Base-by-base conservation (phyloP, 1,140 invertebrate species). In the Saccostrea echinata region DNA sequence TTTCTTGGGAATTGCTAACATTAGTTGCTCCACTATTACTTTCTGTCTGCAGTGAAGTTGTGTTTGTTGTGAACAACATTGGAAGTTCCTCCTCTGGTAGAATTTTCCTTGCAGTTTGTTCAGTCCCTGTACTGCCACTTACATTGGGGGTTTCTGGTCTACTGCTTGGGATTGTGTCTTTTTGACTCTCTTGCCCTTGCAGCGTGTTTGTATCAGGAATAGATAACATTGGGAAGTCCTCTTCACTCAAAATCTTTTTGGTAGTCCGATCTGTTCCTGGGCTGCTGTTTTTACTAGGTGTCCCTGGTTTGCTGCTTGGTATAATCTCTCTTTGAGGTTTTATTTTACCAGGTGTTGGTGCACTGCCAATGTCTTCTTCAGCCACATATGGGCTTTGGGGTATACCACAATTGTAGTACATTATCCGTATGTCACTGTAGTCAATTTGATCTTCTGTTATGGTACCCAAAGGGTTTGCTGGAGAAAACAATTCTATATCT, bases 341-440 rank as follows among this genome's bases (percentile, higher is more conserved):
- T 2, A 16, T 16, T 33, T 76, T 76, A 13, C 68, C 24, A 33
- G 30, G 55, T 61, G 16, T 61, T 61, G 18, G 55, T 61, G 18
- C 55, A 21, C 6, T 61, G 18, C 9, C 55, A 57, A 57, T 71
- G 24, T 76, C 68, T 30, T 76, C 68, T 76, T 76, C 68, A 16
- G 68, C 68, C 16, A 76, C 30, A 76, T 76, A 76, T 33, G 68
- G 68, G 11, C 68, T 76, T 30, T 76, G 68, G 24, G 68, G 68
- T 30, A 76, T 27, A 76, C 68, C 68, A 30, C 16, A 33, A 30
- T 76, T 33, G 27, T 76, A 76, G 68, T 76, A 76, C 68, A 76
- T 76, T 30, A 76, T 76, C 27, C 68, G 11, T 30, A 76, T 76
- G 68, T 76, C 68, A 76, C 27, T 76, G 68, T 33, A 76, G 30